A percentile compares a stretch with the other conserved stretches of the same genome.
Evolutionary conservation across 2,888 invertebrate genomes (phyloP).

Genomic region (Leucophora obtusa): DNA sequence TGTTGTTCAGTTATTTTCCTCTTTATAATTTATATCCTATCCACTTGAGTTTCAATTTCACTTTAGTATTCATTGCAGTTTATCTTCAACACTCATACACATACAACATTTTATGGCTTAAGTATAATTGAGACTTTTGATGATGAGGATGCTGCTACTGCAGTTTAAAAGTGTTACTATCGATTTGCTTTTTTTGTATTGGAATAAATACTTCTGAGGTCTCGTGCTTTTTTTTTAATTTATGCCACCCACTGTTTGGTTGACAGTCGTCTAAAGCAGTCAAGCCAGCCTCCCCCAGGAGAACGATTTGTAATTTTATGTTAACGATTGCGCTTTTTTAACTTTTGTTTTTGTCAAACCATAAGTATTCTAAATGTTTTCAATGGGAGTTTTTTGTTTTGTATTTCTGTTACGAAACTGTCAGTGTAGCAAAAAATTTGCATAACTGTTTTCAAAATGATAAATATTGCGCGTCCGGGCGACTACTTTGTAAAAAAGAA

Average conservation of each 20-base stretch:
- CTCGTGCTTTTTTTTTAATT: slow-evolving; percentile 19
- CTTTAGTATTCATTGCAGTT: slow-evolving; percentile 60
- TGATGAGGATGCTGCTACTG: slow-evolving; percentile 1
- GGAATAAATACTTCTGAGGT: slow-evolving; percentile 31
- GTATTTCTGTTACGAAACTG: slow-evolving; percentile 21
- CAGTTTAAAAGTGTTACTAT: slow-evolving; percentile 55
- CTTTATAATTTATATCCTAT: slow-evolving; percentile 41
- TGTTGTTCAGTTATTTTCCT: slow-evolving; percentile 23
- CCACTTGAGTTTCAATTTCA: slow-evolving; percentile 59
- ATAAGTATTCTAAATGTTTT: background rate
- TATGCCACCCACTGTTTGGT: slow-evolving; percentile 56
- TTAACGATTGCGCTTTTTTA: slow-evolving; percentile 73
- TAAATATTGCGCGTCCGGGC: too few relatives aligned
- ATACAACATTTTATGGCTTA: slow-evolving; percentile 12
- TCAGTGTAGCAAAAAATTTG: slow-evolving; percentile 47
- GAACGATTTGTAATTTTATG: slow-evolving; percentile 75
- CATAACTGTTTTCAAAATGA: slow-evolving; percentile 27
- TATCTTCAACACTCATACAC: slow-evolving; percentile 25
- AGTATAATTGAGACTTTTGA: slow-evolving; percentile 33
- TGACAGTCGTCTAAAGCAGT: slow-evolving; percentile 14
- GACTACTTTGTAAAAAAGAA: too few relatives aligned
- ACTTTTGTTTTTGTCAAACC: slow-evolving; percentile 32
- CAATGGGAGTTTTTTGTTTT: slow-evolving; percentile 33
- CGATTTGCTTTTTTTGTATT: slow-evolving; percentile 41
- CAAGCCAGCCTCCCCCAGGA: slow-evolving; percentile 69